These are phyloP conservation scores for Eudyptes chrysolophus DNA, from an alignment of 2,113 vertebrate genomes.

Conservation along the genomic window DNA sequence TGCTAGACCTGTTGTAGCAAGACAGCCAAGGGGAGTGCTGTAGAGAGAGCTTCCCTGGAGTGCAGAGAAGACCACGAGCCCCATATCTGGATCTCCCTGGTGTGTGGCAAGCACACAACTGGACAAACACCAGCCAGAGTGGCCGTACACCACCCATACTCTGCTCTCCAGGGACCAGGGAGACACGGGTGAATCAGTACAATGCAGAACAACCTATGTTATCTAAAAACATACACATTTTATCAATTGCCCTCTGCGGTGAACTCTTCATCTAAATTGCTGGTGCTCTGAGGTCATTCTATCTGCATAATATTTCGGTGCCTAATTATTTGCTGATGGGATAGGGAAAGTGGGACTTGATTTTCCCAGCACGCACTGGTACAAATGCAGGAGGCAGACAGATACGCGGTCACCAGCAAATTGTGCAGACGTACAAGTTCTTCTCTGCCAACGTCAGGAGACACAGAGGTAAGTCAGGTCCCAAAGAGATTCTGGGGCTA, in stretches of 20 bases:
- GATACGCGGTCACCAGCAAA: not conserved
- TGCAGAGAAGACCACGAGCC: accelerated
- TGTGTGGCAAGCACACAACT: not conserved
- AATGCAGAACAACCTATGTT: not conserved
- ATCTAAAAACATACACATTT: not conserved
- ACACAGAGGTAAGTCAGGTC: not conserved
- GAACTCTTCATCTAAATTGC: not conserved
- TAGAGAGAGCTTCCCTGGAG: not conserved
- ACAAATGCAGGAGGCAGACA: not conserved
- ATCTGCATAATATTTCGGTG: not conserved
- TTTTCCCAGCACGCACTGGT: not conserved
- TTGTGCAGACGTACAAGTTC: not conserved
- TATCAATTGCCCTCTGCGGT: not conserved
- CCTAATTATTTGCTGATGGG: not conserved
- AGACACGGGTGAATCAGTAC: not conserved
- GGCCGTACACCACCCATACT: not conserved
- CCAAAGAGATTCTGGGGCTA: not conserved
- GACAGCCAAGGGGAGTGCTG: not conserved
- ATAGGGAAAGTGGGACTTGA: not conserved
- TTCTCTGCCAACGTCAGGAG: not conserved
- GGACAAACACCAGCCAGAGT: not conserved
- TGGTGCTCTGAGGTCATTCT: not conserved
- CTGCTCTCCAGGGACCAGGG: not conserved
- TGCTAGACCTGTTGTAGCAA: not conserved
- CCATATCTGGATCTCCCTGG: accelerated